Base-by-base conservation (phyloP, 1,140 invertebrate genomes). In the Proctacanthus coquilletti region DNA sequence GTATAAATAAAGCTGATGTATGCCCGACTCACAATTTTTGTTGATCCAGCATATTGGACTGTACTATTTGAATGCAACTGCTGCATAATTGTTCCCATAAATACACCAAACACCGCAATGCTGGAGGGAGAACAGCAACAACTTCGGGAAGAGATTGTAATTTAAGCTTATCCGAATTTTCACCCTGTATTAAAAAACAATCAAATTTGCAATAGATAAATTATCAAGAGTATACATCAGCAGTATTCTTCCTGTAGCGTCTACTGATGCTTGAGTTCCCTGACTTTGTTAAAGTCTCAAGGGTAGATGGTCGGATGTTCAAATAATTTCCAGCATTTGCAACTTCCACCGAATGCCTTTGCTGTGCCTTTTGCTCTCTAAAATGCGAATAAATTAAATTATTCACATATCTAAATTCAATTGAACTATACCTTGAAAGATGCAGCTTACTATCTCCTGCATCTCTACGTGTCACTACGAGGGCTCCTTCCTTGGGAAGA, bases 61-160 rank as follows among this genome's bases (percentile, higher is more conserved):
- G 56, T 5, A 59, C 54, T 8, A 60, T 74, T 48, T 77, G 73
- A 0, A 82, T 60, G 46, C 72, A 77, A 47, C 70, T 75, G 8
- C 64, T 56, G 29, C 76, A 78, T n/a, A 94, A 63, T 43, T 88
- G 80, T 52, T 93, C 87, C 91, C 89, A 95, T 5, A 95, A 62
- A 41, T 80, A 74, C 3, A 85, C 79, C 4, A 86, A 58, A 60
- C 76, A 75, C 52, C 86, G 82, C 4, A 95, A 57, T 0, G 91
- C 86, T 1, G 87, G 83, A 4, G 89, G 89, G 27, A 93, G 52
- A 1, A 80, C 78, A 25, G 72, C 53, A 1, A 59, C 52, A 37
- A 59, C 29, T 32, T 60, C 56, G 4, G 56, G 53, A 27, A 59
- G 4, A 0, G 53, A 45, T n/a, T 55, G 53, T 5, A 59, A 42